Evolutionary conservation across 2,888 invertebrate genomes (phyloP).

Genomic region (Heterodera filipjevi): DNA sequence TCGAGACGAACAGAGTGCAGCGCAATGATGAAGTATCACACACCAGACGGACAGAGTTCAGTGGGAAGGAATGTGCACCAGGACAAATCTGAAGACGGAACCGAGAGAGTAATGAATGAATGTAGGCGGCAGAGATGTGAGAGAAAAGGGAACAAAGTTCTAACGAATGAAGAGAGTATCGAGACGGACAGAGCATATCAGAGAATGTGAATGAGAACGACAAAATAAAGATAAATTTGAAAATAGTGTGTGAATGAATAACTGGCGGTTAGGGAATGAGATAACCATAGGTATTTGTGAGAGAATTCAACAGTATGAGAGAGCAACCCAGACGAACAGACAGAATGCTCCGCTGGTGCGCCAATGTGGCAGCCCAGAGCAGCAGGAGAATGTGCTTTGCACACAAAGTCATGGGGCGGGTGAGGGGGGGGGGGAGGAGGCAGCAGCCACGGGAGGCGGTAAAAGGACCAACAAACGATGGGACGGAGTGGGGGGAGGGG

Average conservation of each 20-base stretch:
- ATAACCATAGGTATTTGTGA: too few species aligned
- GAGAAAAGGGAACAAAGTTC: not conserved
- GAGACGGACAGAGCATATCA: not conserved
- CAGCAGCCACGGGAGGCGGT: not conserved
- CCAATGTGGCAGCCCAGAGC: not conserved
- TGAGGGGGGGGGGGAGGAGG: not conserved
- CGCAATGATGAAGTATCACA: not conserved
- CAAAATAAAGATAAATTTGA: too few species aligned
- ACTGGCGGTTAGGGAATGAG: not conserved
- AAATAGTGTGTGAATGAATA: too few species aligned
- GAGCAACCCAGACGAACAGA: too few species aligned
- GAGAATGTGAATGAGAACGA: not conserved
- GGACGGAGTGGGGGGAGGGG: not conserved
- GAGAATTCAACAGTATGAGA: too few species aligned
- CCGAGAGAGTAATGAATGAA: not conserved
- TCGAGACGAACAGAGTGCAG: not conserved
- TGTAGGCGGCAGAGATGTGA: not conserved
- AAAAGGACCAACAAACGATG: too few species aligned
- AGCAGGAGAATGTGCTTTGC: not conserved
- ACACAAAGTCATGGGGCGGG: not conserved
- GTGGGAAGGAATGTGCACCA: not conserved
- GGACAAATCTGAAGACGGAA: not conserved
- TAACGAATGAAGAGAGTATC: not conserved
- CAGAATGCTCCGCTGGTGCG: not conserved
- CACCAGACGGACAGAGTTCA: not conserved